Base-by-base conservation (phyloP, 2,797 vertebrate species). In the Benthosema pterotum region DNA sequence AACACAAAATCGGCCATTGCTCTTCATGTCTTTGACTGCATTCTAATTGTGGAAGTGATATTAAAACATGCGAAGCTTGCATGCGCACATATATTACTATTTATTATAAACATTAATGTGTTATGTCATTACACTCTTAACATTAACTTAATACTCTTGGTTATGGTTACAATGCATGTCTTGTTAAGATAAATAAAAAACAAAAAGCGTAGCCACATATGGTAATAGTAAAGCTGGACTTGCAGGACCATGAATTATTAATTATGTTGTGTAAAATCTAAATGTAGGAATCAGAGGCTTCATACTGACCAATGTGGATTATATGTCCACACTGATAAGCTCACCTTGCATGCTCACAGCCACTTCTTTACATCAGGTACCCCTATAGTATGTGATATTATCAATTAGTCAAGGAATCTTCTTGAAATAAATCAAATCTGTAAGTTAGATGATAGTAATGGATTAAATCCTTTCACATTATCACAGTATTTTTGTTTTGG, bases 321-420 rank as follows among this genome's bases (percentile, higher is more conserved):
- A 85, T 82, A 85, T 85, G 73, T 67, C 74, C 69, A 77, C 83
- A 73, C 78, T 83, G 79, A 83, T 87, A 63, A 32, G 75, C 60
- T 82, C 72, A 83, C 66, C 78, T 83, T 85, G 82, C 71, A 71
- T 14, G 22, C 9, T 38, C 32, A 38, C 32, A 38, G 11, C 28
- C 28, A 32, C 32, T 38, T 38, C 32, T 38, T 38, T 38, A 1
- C 32, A 38, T 38, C 32, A 38, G 32, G 7, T 8, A 38, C 32
- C 32, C 32, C 5, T 32, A 32, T 7, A 32, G 5, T 32, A 38
- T 38, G 32, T 69, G 11, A 54, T 56, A 53, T n/a, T 18, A 71
- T 49, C 42, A 46, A 54, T n/a, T 45, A 11, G 57, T 78, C 66
- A 63, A 16, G 70, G 12, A 52, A 57, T 28, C 47, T 8, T 25